Percentiles rank a stretch among this genome's conserved stretches.
These are phyloP conservation scores for Panagrolaimus sp. DNA, from an alignment of 1,140 invertebrate species.

Conservation along the genomic window DNA sequence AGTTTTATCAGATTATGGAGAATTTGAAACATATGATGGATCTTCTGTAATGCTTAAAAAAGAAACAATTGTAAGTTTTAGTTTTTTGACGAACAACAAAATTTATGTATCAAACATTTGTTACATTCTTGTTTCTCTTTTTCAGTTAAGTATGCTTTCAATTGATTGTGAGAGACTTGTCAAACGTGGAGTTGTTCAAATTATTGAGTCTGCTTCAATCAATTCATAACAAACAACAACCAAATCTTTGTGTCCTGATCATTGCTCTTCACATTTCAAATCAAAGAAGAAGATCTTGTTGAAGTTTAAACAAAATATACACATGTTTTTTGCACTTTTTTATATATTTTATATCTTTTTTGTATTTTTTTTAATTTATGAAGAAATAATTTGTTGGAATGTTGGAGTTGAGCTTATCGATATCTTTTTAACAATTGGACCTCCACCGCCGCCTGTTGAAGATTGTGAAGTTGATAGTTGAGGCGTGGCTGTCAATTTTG, in stretches of 20 bases:
- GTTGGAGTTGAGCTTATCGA: not conserved
- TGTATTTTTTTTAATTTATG: too few relatives aligned
- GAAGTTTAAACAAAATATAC: too few relatives aligned
- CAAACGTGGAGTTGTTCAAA: constrained; percentile 34
- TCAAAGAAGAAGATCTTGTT: too few relatives aligned
- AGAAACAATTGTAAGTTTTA: constrained; percentile 68
- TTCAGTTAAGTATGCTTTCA: constrained; percentile 32
- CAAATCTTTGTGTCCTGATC: too few relatives aligned
- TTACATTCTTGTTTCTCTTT: constrained; percentile 19
- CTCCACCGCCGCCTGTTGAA: not conserved
- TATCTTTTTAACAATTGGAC: constrained; percentile 6
- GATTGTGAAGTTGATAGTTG: too few relatives aligned
- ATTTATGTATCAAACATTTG: not conserved
- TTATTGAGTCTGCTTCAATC: not conserved
- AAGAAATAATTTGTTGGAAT: too few relatives aligned
- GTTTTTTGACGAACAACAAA: not conserved
- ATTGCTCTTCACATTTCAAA: too few relatives aligned
- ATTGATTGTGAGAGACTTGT: constrained; percentile 42
- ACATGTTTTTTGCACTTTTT: too few relatives aligned
- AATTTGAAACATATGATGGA: constrained; percentile 86
- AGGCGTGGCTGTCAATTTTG: not conserved
- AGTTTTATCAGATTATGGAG: constrained; percentile 82
- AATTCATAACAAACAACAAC: too few relatives aligned
- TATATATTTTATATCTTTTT: too few relatives aligned
- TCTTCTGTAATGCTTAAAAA: constrained; percentile 79